Base-by-base conservation (phyloP, 1,140 invertebrate genomes). In the Asobara japonica region DNA sequence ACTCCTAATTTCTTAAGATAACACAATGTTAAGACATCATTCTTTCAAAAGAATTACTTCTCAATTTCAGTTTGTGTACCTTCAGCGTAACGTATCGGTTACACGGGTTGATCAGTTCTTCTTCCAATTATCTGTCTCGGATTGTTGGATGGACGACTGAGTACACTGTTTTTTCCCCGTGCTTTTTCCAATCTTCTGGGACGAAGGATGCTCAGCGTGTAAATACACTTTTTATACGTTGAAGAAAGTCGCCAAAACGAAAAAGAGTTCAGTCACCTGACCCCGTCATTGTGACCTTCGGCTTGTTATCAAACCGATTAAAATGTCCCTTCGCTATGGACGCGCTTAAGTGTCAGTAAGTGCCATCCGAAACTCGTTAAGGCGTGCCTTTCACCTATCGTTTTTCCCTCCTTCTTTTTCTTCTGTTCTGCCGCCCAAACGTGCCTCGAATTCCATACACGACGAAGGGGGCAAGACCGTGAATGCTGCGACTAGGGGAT, bases 321-420 rank as follows among this genome's bases (percentile, higher is more conserved):
- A 67, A 71, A 71, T 66, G 27, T 68, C 20, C 56, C 36, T 48
- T 69, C 25, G 5, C 18, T 13, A 27, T 18, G 38, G 8, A 33
- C 27, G 25, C 68, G 45, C 70, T 66, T 65, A 25, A 41, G 29
- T 69, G 29, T 65, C 48, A 62, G 51, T 65, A 72, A 68, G 61
- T 74, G 65, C 65, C 48, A 74, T 74, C 69, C 61, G 38, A 74
- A 71, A 74, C 73, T 74, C 73, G 65, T 74, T 74, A 71, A 72
- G 69, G 41, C 67, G 33, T 69, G 51, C 70, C 62, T 73, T 69
- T 69, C 20, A 74, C 38, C 65, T 69, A 33, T 36, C 31, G 18
- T 36, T 61, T 22, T 71, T 73, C 51, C 67, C 41, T 48, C 31
- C 4, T 27, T 6, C 20, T 62, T 51, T 62, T 41, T 62, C 18